These are phyloP conservation scores for Daphoenositta chrysoptera DNA, from an alignment of 2,113 vertebrate genomes.

Conservation along the genomic window DNA sequence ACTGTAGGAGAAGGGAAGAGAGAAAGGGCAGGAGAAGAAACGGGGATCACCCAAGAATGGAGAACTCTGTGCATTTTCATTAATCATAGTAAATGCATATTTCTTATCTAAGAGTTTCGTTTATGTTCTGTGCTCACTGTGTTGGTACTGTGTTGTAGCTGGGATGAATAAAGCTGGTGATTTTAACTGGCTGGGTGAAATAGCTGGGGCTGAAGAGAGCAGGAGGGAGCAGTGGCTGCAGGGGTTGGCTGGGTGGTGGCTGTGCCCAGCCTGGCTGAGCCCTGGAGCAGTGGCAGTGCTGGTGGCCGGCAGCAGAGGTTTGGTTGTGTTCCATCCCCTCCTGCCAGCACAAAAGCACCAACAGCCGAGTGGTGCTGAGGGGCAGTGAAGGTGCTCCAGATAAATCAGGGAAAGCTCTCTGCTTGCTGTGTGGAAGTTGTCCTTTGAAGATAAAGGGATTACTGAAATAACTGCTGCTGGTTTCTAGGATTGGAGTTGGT, in stretches of 20 bases:
- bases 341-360: neutral
- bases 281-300: neutral
- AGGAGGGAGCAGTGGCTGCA: neutral
- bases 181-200: neutral
- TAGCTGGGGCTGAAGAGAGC: neutral
- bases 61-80: neutral
- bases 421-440: neutral
- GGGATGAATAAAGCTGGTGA: neutral
- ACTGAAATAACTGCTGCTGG: neutral
- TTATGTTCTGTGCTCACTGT: neutral
- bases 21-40: neutral
- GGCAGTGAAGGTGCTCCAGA: neutral
- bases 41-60: neutral
- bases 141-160: neutral
- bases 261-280: neutral
- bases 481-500: neutral
- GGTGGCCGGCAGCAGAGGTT: neutral
- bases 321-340: neutral
- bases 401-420: neutral
- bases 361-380: neutral
- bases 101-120: neutral
- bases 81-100: neutral
- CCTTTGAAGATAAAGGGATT: neutral
- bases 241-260: neutral
- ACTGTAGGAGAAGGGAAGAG: neutral